Conservation (phyloP, 2,113 vertebrate species). For the Coracopsis vasa region DNA sequence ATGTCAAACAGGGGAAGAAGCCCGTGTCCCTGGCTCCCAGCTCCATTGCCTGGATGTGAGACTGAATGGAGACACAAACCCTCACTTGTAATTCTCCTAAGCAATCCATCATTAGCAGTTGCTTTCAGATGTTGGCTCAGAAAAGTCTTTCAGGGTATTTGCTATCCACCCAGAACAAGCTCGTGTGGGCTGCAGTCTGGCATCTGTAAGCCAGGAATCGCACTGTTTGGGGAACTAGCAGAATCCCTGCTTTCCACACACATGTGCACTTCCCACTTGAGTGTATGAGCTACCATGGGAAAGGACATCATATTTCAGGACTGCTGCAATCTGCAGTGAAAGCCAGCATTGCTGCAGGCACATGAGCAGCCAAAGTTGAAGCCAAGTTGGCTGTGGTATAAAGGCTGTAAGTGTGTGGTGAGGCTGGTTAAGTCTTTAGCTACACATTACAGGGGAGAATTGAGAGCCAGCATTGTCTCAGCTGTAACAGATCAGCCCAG, state of each 20-base stretch:
- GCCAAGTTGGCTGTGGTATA: neutral
- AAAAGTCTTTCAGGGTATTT: neutral
- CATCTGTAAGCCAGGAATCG: neutral
- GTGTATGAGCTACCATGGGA: neutral
- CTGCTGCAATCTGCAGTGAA: neutral
- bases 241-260: neutral
- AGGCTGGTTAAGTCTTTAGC: neutral
- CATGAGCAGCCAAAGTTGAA: neutral
- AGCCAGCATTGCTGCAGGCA: neutral
- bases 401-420: neutral
- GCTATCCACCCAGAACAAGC: neutral
- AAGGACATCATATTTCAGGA: neutral
- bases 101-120: neutral
- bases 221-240: neutral
- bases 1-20: fast-evolving
- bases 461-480: neutral
- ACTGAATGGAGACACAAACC: neutral
- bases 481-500: neutral
- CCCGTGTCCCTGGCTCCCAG: neutral
- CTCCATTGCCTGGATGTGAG: fast-evolving
- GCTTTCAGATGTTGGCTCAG: neutral
- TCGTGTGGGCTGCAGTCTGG: neutral
- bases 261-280: neutral
- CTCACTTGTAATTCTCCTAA: neutral
- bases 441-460: fast-evolving